Evolutionary conservation across 2,797 vertebrate species (phyloP), one percentile per base, ranked within the genome.

Genomic region (Xerus rutilus): DNA sequence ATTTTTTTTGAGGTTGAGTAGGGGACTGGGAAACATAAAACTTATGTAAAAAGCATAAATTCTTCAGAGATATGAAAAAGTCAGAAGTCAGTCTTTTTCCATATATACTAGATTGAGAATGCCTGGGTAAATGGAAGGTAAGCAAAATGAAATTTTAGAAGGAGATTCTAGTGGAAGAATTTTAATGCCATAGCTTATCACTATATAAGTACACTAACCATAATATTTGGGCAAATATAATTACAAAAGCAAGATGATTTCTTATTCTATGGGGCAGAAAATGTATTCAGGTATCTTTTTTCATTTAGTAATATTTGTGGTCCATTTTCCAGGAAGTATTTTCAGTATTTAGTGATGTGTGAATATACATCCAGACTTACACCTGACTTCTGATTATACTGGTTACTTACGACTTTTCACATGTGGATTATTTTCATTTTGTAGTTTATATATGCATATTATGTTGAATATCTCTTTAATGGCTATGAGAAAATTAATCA

Each of bases 401-500:
- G 62, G 35, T 95, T 96, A 77, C 89, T 93, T 91, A 82, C 39
- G 72, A 82, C 28, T 81, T 74, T 88, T 96, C 69, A 47, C 83
- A 86, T 88, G 73, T 82, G 64, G 77, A 45, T 89, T 85, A 70
- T 95, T 96, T 82, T 76, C 79, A 84, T 95, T 95, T 95, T 85
- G 39, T 88, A 87, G 76, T 73, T 94, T 97, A 93, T 93, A 70
- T 89, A 92, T 97, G 87, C 49, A 65, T 62, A 95, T 93, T 93
- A 93, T 92, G n/a, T 88, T 47, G 64, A 85, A 78, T 94, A 94
- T 95, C 96, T 94, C 83, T 96, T 93, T 77, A 92, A 90, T 49
- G 49, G 74, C 5, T 0, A 85, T 92, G 89, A 97, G 81, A 94
- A 96, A 90, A 94, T 97, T 96, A 94, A 87, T 95, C 89, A 90